Percentiles rank a stretch among this genome's conserved stretches.
Evolutionary conservation across 2,113 vertebrate species (phyloP).

Genomic region (Salminus brasiliensis): DNA sequence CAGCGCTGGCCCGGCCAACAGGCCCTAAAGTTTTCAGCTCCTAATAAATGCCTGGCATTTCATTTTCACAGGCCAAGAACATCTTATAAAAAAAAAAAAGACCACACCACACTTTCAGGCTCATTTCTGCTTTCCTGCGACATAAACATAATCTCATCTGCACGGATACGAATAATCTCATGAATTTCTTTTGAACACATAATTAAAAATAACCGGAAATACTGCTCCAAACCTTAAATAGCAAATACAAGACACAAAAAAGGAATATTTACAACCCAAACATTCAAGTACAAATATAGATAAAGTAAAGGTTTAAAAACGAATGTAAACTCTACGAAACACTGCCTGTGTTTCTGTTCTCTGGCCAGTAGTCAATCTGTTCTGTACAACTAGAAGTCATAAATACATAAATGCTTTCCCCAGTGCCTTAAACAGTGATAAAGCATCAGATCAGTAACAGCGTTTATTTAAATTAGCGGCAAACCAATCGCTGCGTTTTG

Average conservation of each 20-base stretch:
- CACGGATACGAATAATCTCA: slow-evolving; percentile 24
- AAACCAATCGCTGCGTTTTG: slow-evolving; percentile 10
- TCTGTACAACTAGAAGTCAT: slow-evolving; percentile 39
- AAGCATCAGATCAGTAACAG: slow-evolving; percentile 28
- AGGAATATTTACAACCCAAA: slow-evolving; percentile 52
- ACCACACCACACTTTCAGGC: slow-evolving; percentile 27
- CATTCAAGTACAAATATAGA: slow-evolving; percentile 49
- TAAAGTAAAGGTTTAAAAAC: slow-evolving; percentile 36
- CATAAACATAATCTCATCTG: slow-evolving; percentile 26
- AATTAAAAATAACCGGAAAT: slow-evolving; percentile 42
- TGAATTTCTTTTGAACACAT: slow-evolving; percentile 33
- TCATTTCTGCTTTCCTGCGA: slow-evolving; percentile 30
- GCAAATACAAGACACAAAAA: slow-evolving; percentile 30
- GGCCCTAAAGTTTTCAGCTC: slow-evolving; percentile 11
- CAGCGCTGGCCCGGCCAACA: background rate
- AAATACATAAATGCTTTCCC: slow-evolving; percentile 35
- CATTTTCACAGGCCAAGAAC: slow-evolving; percentile 36
- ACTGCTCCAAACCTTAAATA: slow-evolving; percentile 49
- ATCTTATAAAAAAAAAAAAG: slow-evolving; percentile 35
- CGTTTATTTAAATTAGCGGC: slow-evolving; percentile 37
- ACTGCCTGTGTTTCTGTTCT: slow-evolving; percentile 26
- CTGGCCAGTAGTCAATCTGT: slow-evolving; percentile 36
- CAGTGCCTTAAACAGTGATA: slow-evolving; percentile 13
- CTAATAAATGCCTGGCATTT: slow-evolving; percentile 30
- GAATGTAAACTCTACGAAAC: slow-evolving; percentile 55